Conservation (phyloP, 2,113 vertebrate genomes). For the Dicentrarchus labrax region DNA sequence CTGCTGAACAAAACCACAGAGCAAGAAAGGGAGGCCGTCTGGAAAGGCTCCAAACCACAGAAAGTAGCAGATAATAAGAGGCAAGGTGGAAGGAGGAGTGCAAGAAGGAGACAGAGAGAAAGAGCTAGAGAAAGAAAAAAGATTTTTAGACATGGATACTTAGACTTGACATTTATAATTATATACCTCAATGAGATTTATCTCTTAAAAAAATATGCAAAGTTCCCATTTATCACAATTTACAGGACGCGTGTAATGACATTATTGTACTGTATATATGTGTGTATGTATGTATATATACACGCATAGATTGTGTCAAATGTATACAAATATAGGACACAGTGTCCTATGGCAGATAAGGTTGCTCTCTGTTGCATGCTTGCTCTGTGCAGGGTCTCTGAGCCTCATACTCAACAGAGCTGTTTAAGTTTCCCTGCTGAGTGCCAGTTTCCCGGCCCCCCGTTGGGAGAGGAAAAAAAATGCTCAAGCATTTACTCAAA, state of each 20-base stretch:
- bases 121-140: slow-evolving; percentile 46
- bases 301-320: slow-evolving; percentile 22
- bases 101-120: slow-evolving; percentile 36
- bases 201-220: neutral
- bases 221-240: slow-evolving; percentile 15
- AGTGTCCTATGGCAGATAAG: slow-evolving; percentile 59
- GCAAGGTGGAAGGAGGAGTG: slow-evolving; percentile 77
- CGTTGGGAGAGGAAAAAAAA: slow-evolving; percentile 17
- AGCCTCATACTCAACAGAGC: slow-evolving; percentile 76
- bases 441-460: slow-evolving; percentile 64
- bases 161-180: slow-evolving; percentile 59
- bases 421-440: slow-evolving; percentile 80
- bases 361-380: slow-evolving; percentile 57
- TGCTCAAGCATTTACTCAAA: slow-evolving; percentile 74
- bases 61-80: slow-evolving; percentile 85
- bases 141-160: slow-evolving; percentile 64
- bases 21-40: slow-evolving; percentile 85
- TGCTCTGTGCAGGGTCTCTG: slow-evolving; percentile 63
- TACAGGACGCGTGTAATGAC: neutral
- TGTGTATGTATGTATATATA: neutral
- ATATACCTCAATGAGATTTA: slow-evolving; percentile 59
- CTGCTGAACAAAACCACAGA: slow-evolving; percentile 90
- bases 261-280: slow-evolving; percentile 1
- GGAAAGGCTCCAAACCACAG: slow-evolving; percentile 93
- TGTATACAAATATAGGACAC: slow-evolving; percentile 36